Evolutionary conservation across 2,113 vertebrate species (phyloP), one percentile per base, ranked within the genome.

Genomic region (Syngnathus typhle): DNA sequence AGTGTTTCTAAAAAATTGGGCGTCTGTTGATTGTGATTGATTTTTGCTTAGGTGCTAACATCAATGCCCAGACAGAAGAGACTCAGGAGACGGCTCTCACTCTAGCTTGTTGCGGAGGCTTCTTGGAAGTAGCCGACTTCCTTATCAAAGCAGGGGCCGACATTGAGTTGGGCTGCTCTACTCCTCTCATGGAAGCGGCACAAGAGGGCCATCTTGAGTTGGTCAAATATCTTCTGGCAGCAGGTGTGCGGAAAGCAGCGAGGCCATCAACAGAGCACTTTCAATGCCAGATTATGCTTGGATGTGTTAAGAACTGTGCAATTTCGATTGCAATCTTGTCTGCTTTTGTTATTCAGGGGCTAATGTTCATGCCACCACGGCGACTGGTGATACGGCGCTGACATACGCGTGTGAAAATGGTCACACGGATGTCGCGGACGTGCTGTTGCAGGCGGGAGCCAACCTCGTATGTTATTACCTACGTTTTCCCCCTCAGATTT

Each of bases 361-460:
- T 52, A 97, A 98, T 5, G 97, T 99, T 67, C 95, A 99, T 61
- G 95, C 96, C 74, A 98, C 96, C 70, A 99, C 97, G n/a, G 97
- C 97, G 7, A 99, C 97, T 5, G 96, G 96, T 66, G 97, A 99
- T 76, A 98, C 96, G 13, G 97, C 97, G 7, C 80, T 98, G 87
- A 98, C 96, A 23, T 99, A 99, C 7, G 97, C 97, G 12, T 99
- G 96, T 91, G 97, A 99, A 87, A 99, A 99, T 60, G 97, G 97
- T 85, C 97, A 99, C 85, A 99, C 97, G 0, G 97, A 99, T 68
- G 97, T 99, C 72, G 97, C 97, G 27, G 97, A 99, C 67, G 94
- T 98, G 85, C 87, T 99, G 79, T 93, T 99, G 84, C 97, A 98
- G 88, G 94, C 95, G 67, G 97, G 95, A 76, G 96, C 97, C 65